Base-by-base conservation (phyloP, 2,113 vertebrate genomes). In the Serilophus lunatus region DNA sequence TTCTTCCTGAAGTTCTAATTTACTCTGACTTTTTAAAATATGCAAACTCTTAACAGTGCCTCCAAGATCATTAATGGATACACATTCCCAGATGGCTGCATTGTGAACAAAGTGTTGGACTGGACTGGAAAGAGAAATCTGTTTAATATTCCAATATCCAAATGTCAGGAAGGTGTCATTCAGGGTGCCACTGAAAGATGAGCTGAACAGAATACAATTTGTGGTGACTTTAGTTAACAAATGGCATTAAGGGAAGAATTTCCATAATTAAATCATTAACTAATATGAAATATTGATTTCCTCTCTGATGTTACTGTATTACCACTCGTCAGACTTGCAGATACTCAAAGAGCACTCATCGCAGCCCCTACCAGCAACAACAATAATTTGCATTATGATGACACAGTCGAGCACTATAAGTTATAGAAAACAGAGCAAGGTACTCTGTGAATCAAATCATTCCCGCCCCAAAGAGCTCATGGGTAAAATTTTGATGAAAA, bases 271-370 rank as follows among this genome's bases (percentile, higher is more conserved):
- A 83, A 90, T 95, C 60, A 87, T 96, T 97, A 92, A 92, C 61
- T 95, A 95, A 96, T 95, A 51, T 38, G 92, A 96, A 81, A 97
- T 81, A 96, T 69, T 94, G 94, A 86, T 94, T 96, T 94, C 63
- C 77, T 95, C 64, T 69, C 93, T 93, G 88, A 78, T 68, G 81
- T 57, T 72, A 38, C 35, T 86, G 71, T 70, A 40, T 78, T 71
- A 88, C 70, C 49, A 35, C 61, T 92, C 56, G 59, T 91, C 81
- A 89, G 74, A 88, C 77, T 64, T 91, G 35, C 44, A 86, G 82
- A 90, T 63, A 92, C 17, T 47, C 54, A 5, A 95, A 82, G 84
- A 89, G 56, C 75, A 50, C 57, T 84, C 69, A 68, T 57, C 29
- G 44, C 60, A 82, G 82, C 50, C 50, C 63, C 71, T 66, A 88